Evolutionary conservation across 2,113 vertebrate genomes (phyloP).

Genomic region (Zingel zingel): DNA sequence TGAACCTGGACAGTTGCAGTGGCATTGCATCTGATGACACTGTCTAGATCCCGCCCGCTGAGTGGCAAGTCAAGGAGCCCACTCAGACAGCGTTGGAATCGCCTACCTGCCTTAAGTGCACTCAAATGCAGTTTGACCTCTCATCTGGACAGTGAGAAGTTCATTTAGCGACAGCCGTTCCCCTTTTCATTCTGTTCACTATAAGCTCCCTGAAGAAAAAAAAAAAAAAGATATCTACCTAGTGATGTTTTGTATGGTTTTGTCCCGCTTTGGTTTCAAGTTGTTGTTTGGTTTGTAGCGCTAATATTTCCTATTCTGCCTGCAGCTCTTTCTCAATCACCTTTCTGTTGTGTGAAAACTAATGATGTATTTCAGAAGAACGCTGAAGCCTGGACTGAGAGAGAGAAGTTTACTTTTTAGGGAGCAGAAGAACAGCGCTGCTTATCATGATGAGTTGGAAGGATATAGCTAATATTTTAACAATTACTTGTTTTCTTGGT

Average conservation of each 20-base stretch:
- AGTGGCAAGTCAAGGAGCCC: constrained; percentile 44
- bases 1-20: constrained; percentile 67
- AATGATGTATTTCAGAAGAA: constrained; percentile 57
- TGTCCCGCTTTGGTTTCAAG: constrained; percentile 75
- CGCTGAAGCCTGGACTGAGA: constrained; percentile 34
- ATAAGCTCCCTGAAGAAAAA: constrained; percentile 38
- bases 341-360: constrained; percentile 62
- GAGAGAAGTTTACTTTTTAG: constrained; percentile 43
- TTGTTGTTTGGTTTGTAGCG: constrained; percentile 71
- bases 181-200: constrained; percentile 61
- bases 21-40: constrained; percentile 42
- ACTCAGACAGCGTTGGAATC: constrained; percentile 69
- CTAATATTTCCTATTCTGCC: constrained; percentile 71
- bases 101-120: constrained; percentile 84
- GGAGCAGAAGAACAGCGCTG: constrained; percentile 51
- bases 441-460: constrained; percentile 56
- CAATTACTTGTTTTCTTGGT: constrained; percentile 69
- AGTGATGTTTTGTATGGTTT: constrained; percentile 76
- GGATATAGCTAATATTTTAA: constrained; percentile 80
- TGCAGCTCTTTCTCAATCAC: constrained; percentile 69
- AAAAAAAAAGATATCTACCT: constrained; percentile 67
- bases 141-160: constrained; percentile 67
- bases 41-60: constrained; percentile 19
- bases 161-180: constrained; percentile 55
- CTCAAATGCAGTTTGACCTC: constrained; percentile 81